Conservation (phyloP, 1,140 invertebrate genomes). For the Pseudomyrmex dendroicus region DNA sequence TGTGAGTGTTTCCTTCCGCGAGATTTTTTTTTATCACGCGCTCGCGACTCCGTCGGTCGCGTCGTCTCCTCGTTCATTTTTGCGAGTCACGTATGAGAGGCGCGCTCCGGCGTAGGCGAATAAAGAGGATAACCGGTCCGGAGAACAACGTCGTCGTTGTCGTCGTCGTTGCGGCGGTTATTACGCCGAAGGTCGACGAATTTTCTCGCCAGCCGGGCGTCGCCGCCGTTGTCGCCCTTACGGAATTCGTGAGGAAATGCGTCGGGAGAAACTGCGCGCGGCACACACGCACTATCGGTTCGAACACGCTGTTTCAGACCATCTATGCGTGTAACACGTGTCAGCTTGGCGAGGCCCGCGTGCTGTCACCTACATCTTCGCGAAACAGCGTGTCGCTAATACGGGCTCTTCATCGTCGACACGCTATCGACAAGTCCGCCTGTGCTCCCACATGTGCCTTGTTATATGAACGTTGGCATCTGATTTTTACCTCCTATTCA, state of each 20-base stretch:
- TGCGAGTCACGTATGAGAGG: constrained; percentile 58
- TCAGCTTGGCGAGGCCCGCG: constrained; percentile 6
- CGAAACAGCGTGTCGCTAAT: constrained; percentile 64
- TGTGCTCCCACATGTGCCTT: constrained; percentile 58
- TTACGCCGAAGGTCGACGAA: constrained; percentile 78
- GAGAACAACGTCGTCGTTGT: constrained; percentile 60
- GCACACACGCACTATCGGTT: constrained; percentile 36
- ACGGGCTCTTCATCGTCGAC: constrained; percentile 58
- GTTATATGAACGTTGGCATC: constrained; percentile 23
- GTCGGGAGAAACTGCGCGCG: constrained; percentile 39
- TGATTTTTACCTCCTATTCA: no score
- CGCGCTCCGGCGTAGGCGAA: constrained; percentile 41
- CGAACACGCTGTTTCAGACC: constrained; percentile 31
- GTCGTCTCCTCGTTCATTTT: constrained; percentile 47
- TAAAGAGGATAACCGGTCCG: constrained; percentile 50
- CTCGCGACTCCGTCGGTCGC: neutral
- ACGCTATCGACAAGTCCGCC: constrained; percentile 61
- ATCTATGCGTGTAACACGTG: constrained; percentile 42
- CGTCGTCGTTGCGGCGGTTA: constrained; percentile 64
- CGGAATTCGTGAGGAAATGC: constrained; percentile 67
- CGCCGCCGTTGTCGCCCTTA: neutral
- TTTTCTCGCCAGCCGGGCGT: constrained; percentile 66
- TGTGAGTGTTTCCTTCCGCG: constrained; percentile 8
- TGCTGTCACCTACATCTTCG: constrained; percentile 55
- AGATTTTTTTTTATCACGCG: constrained; percentile 28